These are phyloP conservation scores for Noctua pronuba DNA, from an alignment of 2,888 invertebrate genomes.

Conservation along the genomic window DNA sequence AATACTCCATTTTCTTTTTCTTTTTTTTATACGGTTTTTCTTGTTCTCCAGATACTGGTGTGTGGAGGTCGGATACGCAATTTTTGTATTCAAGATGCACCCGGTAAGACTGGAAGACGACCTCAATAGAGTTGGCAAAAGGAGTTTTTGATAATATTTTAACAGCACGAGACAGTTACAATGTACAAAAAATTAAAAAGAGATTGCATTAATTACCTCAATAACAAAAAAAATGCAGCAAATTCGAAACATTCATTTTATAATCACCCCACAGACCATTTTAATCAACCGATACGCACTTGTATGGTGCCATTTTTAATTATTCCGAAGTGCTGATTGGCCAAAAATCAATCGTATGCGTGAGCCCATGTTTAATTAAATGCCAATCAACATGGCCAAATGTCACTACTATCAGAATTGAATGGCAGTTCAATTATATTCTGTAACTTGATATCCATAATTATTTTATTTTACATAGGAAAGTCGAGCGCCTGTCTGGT, in stretches of 20 bases:
- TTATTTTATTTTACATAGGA: conserved; percentile 8
- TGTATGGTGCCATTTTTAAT: conserved; percentile 35
- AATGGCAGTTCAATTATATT: conserved; percentile 41
- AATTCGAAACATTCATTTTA: background rate
- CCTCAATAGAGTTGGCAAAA: background rate
- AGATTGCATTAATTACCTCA: background rate
- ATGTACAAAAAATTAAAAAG: background rate
- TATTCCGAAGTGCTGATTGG: conserved; percentile 33
- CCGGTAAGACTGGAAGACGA: background rate
- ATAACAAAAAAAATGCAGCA: background rate
- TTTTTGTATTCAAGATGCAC: background rate
- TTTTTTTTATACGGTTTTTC: background rate
- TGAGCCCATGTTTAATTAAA: conserved; percentile 51
- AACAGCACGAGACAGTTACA: background rate
- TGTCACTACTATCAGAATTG: conserved; percentile 32
- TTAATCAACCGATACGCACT: conserved; percentile 19
- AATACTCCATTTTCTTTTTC: background rate
- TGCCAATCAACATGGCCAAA: conserved; percentile 44
- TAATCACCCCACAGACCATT: background rate
- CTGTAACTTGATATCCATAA: conserved; percentile 35
- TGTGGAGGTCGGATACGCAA: background rate
- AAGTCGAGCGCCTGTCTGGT: background rate
- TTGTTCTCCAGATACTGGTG: background rate
- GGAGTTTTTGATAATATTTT: background rate
- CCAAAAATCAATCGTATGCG: conserved; percentile 43